A percentile compares a stretch with the other conserved stretches of the same genome.
These are phyloP conservation scores for Pterocles burchelli DNA, from an alignment of 2,113 vertebrate genomes.

Conservation along the genomic window DNA sequence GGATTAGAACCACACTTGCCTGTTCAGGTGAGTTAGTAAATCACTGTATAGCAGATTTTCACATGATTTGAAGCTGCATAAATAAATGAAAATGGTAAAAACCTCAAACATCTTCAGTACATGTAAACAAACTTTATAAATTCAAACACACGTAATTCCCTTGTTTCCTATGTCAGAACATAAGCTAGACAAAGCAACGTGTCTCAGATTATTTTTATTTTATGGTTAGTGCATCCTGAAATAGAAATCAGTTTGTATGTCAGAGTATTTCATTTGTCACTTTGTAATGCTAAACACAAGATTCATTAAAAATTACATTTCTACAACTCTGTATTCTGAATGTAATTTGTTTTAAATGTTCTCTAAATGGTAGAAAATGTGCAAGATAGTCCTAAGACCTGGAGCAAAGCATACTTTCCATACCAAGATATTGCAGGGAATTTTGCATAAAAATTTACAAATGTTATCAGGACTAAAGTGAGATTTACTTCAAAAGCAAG, in stretches of 20 bases:
- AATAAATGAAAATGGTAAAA: background rate
- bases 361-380: background rate
- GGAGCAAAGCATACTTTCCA: background rate
- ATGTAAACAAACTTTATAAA: background rate
- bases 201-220: background rate
- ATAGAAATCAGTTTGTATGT: background rate
- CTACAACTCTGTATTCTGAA: background rate
- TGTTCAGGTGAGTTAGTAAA: background rate
- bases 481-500: background rate
- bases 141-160: background rate
- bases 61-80: background rate
- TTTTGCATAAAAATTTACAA: background rate
- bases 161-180: background rate
- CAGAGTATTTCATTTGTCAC: background rate
- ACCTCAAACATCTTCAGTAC: background rate
- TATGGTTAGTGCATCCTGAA: background rate
- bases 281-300: background rate
- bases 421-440: background rate
- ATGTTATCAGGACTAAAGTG: background rate
- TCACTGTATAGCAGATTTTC: background rate
- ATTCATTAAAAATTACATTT: slow-evolving; percentile 23
- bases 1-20: background rate
- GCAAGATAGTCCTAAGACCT: background rate
- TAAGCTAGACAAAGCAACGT: background rate
- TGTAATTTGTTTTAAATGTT: background rate